Evolutionary conservation across 2,113 vertebrate genomes (phyloP), one percentile per base, ranked within the genome.

Genomic region (Zingel zingel): DNA sequence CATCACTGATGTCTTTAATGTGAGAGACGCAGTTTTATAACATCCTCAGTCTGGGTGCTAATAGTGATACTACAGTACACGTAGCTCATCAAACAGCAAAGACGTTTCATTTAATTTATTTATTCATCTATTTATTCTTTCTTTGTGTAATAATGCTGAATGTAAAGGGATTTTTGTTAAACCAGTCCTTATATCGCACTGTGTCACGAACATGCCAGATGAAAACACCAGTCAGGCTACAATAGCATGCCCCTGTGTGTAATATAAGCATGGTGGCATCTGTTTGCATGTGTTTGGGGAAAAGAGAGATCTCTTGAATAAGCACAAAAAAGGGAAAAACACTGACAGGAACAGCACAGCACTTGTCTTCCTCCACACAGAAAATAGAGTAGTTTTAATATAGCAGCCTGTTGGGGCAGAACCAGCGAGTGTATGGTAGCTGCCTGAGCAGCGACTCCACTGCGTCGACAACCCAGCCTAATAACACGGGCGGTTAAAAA

Each of bases 401-500:
- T 76, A 88, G 39, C 43, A 43, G 84, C 59, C 67, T 78, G 62
- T 77, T 75, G 85, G 39, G 79, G 67, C 66, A 65, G 64, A 90
- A 72, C 63, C 1, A 66, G 54, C 5, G 13, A 39, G 45, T 64
- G 76, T 11, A 25, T 6, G 4, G 30, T 57, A 33, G 21, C 45
- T 65, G 64, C 43, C 5, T 47, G 74, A 83, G 66, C 64, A 57
- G 65, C 73, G 25, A 74, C 59, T 89, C 23, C 77, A 66, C 54
- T 68, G 66, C 50, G 39, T 67, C 43, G 2, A 82, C 74, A 84
- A 71, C 71, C 57, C 69, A 70, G 30, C 48, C 82, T 58, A 88
- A 84, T 90, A 83, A 91, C 81, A 88, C 11, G 25, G 65, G 71
- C 39, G 8, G 84, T 79, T 88, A 86, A 88, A 43, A 91, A 79